Conservation (phyloP, 2,888 invertebrate genomes). For the Bellardia bayeri region DNA sequence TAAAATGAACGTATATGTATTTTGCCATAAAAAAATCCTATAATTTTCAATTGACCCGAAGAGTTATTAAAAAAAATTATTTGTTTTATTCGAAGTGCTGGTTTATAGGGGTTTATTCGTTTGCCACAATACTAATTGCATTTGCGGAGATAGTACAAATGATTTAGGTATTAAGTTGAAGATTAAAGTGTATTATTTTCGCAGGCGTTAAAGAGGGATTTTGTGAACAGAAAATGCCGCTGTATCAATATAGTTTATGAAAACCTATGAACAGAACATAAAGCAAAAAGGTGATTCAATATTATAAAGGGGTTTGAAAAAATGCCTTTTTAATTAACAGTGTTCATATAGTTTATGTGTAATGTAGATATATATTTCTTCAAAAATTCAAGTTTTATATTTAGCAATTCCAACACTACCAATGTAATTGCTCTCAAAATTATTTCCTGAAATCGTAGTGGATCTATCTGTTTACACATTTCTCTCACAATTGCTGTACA, state of each 20-base stretch:
- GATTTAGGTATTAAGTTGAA: neutral
- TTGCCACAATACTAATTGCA: neutral
- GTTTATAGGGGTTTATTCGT: constrained; percentile 27
- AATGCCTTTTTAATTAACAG: neutral
- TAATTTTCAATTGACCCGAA: constrained; percentile 14
- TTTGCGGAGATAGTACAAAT: constrained; percentile 1
- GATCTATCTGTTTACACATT: too few relatives aligned
- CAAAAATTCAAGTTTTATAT: too few relatives aligned
- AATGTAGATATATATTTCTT: too few relatives aligned
- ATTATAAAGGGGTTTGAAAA: neutral
- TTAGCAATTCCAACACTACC: too few relatives aligned
- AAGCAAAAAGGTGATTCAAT: neutral
- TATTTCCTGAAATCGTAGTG: too few relatives aligned
- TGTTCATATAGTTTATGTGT: too few relatives aligned
- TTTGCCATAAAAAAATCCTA: constrained; percentile 21
- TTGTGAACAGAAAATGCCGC: neutral
- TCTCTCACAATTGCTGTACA: too few relatives aligned
- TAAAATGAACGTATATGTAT: constrained; percentile 1
- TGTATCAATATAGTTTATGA: neutral
- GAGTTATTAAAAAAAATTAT: constrained; percentile 49
- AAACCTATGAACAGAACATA: neutral
- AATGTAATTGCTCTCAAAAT: too few relatives aligned
- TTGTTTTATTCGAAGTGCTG: constrained; percentile 30
- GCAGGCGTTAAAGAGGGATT: neutral
- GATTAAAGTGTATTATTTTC: constrained; percentile 21